phyloP scores from a whole-genome alignment of 2,113 vertebrate species.

The Oenanthe oenanthe region DNA sequence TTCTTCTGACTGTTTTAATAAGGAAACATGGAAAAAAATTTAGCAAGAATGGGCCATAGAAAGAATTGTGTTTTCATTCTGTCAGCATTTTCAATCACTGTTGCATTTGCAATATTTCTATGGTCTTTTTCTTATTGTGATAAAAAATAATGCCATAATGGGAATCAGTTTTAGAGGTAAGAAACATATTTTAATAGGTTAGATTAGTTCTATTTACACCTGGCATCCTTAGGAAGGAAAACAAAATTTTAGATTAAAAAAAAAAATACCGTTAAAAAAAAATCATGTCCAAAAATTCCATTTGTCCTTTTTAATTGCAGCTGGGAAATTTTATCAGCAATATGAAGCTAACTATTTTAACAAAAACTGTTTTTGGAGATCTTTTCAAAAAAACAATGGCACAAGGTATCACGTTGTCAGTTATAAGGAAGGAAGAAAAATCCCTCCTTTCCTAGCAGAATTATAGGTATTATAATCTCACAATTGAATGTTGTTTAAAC shows the following conservation, averaged over 20 bases:
- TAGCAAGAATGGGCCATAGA: neutral
- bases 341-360: neutral
- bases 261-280: accelerated
- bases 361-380: neutral
- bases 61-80: neutral
- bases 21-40: neutral
- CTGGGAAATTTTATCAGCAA: neutral
- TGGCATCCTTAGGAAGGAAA: neutral
- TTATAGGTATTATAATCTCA: neutral
- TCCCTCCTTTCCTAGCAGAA: neutral
- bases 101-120: neutral
- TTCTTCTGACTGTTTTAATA: neutral
- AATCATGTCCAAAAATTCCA: neutral
- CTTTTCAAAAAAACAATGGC: neutral
- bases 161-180: neutral
- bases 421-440: neutral
- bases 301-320: neutral
- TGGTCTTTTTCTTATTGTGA: neutral
- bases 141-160: neutral
- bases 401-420: neutral
- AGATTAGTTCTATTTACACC: neutral
- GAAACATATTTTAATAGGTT: neutral
- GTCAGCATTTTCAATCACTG: neutral
- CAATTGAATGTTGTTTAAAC: neutral
- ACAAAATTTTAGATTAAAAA: neutral